Evolutionary conservation across 2,888 invertebrate species (phyloP), one percentile per base, ranked within the genome.

Genomic region (Philopedon plagiatum): DNA sequence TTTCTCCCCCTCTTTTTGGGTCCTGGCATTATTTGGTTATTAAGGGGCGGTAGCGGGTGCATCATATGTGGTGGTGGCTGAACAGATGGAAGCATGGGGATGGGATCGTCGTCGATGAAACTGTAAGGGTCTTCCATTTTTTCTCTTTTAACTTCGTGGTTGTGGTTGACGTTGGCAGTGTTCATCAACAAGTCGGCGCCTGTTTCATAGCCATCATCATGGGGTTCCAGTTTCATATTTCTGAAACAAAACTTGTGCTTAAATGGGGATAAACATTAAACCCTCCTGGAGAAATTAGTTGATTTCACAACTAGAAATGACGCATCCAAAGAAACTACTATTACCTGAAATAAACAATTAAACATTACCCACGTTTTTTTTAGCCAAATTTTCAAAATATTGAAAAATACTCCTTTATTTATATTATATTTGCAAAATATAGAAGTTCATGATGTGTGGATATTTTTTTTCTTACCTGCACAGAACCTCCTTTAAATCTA

Each of bases 161-260:
- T 85, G 77, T 79, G 78, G 80, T 83, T 84, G 77, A 82, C 80
- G 77, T 80, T 83, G 81, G 83, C 82, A 81, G 81, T 82, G 81
- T 84, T 84, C 76, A 88, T 85, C 83, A 88, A 85, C 83, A 88
- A 86, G 83, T 89, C 89, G 76, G 88, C 93, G 87, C 94, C 93
- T 80, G 95, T 94, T 88, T 95, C 95, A 88, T 95, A 95, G 78
- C 95, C 95, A 88, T 95, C 95, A 88, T 95, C 95, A 83, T 93
- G 92, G 81, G 91, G 92, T 87, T 94, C 94, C 82, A 85, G 78
- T 82, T 86, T 85, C 85, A 86, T 86, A 77, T 86, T 86, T 76
- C 86, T 86, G 60, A 13, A 73, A 71, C 34, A 26, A 26, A 54
- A 46, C 9, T 19, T 9, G 3, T 26, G 7, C 7, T 26, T 26